Evolutionary conservation across 2,888 invertebrate species (phyloP).

Genomic region (Synanthedon andrenaeformis): DNA sequence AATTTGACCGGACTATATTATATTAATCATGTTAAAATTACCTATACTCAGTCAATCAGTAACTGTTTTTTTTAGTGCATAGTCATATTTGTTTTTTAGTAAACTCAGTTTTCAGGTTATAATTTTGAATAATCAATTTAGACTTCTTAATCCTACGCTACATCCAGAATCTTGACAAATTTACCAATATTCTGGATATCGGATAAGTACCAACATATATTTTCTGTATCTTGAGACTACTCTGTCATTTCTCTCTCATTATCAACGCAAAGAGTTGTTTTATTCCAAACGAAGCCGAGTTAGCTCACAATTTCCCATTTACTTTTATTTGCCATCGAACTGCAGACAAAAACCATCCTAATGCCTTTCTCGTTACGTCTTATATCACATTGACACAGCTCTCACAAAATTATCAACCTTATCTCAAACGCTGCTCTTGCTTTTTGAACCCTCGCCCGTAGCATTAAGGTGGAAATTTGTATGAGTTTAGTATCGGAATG

Average conservation of each 20-base stretch:
- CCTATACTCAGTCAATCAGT: too few relatives aligned
- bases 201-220: too few relatives aligned
- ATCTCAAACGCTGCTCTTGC: neutral
- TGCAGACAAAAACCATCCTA: neutral
- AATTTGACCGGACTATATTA: too few relatives aligned
- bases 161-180: too few relatives aligned
- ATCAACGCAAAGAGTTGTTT: conserved; percentile 68
- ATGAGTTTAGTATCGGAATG: conserved; percentile 8
- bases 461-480: conserved; percentile 11
- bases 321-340: conserved; percentile 37
- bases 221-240: conserved; percentile 8
- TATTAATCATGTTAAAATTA: too few relatives aligned
- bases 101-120: too few relatives aligned
- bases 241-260: conserved; percentile 54
- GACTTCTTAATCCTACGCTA: too few relatives aligned
- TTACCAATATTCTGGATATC: too few relatives aligned
- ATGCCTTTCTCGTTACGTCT: neutral
- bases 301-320: conserved; percentile 66
- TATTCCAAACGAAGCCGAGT: conserved; percentile 56
- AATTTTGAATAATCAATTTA: too few relatives aligned
- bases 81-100: too few relatives aligned
- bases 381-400: neutral
- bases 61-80: too few relatives aligned
- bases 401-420: neutral
- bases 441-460: neutral